Conservation (phyloP, 1,140 invertebrate genomes). For the Aphelinus atriplicis region DNA sequence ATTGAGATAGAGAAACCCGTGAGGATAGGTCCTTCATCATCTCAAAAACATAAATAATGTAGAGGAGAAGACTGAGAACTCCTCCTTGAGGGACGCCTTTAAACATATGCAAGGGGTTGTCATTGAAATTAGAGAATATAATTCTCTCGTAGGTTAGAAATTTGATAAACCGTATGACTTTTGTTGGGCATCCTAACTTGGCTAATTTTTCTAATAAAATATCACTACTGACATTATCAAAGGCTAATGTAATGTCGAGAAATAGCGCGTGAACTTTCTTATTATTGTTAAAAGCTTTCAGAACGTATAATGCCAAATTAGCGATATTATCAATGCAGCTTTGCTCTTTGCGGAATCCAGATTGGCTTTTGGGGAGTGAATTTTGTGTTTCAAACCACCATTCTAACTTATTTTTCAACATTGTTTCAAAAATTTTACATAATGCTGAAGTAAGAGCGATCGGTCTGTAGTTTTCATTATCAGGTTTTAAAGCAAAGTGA, state of each 20-base stretch:
- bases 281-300: not conserved
- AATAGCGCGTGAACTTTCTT: conserved; percentile 19
- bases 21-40: conserved; percentile 15
- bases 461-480: conserved; percentile 9
- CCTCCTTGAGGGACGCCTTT: conserved; percentile 45
- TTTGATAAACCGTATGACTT: conserved; percentile 30
- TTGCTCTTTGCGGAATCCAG: conserved; percentile 2
- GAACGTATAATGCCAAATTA: not conserved
- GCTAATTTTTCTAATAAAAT: conserved; percentile 33
- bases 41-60: conserved; percentile 37
- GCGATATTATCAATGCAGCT: conserved; percentile 14
- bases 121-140: not conserved
- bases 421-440: conserved; percentile 34
- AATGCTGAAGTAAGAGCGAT: conserved; percentile 19
- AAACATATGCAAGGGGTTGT: not conserved
- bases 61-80: conserved; percentile 39
- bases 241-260: conserved; percentile 22
- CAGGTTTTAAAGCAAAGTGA: conserved; percentile 15
- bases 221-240: conserved; percentile 29
- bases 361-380: not conserved
- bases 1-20: conserved; percentile 25
- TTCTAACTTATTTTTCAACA: conserved; percentile 25
- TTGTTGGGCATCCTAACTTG: conserved; percentile 11
- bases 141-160: conserved; percentile 20
- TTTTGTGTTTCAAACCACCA: not conserved